Evolutionary conservation across 2,797 vertebrate species (phyloP).

Genomic region (Meriones psammophilus): DNA sequence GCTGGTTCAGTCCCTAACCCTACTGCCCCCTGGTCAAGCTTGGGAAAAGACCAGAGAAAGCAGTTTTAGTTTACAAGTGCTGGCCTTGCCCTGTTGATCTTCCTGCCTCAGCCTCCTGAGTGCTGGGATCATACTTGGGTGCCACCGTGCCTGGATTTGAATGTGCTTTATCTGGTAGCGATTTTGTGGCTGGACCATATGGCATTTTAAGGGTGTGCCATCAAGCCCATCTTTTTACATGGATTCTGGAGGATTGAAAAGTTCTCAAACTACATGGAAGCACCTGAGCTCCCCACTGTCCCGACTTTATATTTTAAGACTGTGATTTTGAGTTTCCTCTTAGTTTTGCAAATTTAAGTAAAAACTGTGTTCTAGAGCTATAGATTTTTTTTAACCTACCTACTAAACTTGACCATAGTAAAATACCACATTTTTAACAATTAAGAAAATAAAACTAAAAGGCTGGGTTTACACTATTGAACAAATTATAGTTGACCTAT

Average conservation of each 20-base stretch:
- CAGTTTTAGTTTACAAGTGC: constrained; percentile 31
- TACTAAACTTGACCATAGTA: background rate
- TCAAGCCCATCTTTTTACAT: background rate
- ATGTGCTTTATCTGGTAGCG: background rate
- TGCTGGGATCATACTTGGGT: background rate
- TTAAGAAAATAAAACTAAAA: constrained; percentile 13
- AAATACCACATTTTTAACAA: background rate
- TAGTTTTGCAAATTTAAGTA: constrained; percentile 53
- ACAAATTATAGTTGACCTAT: background rate
- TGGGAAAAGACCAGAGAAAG: background rate
- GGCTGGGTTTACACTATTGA: background rate
- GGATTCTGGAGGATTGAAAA: background rate
- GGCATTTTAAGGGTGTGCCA: no score
- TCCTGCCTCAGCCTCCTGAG: background rate
- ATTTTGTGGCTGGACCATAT: background rate
- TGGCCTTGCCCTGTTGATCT: background rate
- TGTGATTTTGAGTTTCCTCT: constrained; percentile 7
- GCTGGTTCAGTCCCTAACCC: background rate
- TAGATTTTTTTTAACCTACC: constrained; percentile 1
- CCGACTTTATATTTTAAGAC: background rate
- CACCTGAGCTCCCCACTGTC: background rate
- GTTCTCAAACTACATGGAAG: no score
- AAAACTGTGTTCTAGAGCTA: background rate
- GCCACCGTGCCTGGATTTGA: background rate
- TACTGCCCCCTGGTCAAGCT: no score